Evolutionary conservation across 2,888 invertebrate species (phyloP), one percentile per base, ranked within the genome.

Genomic region (Ochropleura plecta): DNA sequence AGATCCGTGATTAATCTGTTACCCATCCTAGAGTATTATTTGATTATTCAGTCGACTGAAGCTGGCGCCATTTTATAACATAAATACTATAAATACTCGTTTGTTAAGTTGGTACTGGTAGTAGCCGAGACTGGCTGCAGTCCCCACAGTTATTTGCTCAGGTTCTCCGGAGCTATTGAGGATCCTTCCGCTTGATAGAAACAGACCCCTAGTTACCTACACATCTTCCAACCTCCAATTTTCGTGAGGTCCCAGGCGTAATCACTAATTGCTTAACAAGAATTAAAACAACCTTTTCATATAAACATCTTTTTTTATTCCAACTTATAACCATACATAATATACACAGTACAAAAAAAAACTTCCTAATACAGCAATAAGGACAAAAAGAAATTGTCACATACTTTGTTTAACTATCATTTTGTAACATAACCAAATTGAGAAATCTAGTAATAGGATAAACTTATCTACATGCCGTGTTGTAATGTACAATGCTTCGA

Each of bases 311-410:
- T 96, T 95, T 94, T 96, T 96, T 96, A 96, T 96, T 96, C 95
- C 96, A 96, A 96, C 96, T 97, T 97, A 97, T 97, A 97, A 97
- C 97, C 97, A 97, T 98, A 98, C 97, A 98, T 97, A 96, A 96
- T 96, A 97, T 98, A 98, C 98, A 98, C 98, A 98, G 98, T 98
- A 98, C 98, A 98, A 98, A 98, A 97, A 81, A 97, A 97, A 97
- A 97, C 93, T 94, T 95, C 97, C 97, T 95, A 95, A 93, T 94
- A 95, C 96, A 96, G 96, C 96, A 94, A 94, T 94, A 94, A 94
- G 93, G 96, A 96, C 95, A 96, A 96, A 95, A 94, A 94, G 86
- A 96, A 96, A 96, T 95, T 95, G 95, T 94, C 96, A 91, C 96
- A 93, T 93, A 92, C 93, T 92, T 94, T 87, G 91, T 93, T 88